A percentile compares a stretch with the other conserved stretches of the same genome.
Evolutionary conservation across 1,140 invertebrate genomes (phyloP).

Genomic region (Tyrophagus putrescentiae): DNA sequence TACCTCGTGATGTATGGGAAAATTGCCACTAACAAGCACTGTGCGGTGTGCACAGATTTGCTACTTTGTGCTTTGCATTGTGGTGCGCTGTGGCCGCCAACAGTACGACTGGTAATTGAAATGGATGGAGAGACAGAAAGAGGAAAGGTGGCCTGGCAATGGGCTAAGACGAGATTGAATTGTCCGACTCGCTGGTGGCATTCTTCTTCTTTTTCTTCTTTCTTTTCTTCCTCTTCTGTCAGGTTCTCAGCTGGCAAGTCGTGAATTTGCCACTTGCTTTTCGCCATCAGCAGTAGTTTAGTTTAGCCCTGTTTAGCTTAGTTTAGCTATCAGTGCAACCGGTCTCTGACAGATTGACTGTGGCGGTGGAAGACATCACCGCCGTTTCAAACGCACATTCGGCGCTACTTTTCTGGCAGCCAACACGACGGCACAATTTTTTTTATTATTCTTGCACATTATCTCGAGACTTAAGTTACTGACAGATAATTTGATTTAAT

Average conservation of each 20-base stretch:
- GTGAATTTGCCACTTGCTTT: conserved; percentile 9
- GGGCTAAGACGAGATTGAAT: not conserved
- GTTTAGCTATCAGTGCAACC: too few species aligned
- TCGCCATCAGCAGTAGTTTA: too few species aligned
- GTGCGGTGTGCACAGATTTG: not conserved
- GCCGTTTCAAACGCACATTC: too few species aligned
- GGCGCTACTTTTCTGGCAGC: too few species aligned
- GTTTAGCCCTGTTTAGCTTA: too few species aligned
- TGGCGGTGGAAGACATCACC: too few species aligned
- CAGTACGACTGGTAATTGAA: too few species aligned
- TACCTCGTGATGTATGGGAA: conserved; percentile 11
- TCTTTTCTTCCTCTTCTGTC: not conserved
- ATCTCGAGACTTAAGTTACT: conserved; percentile 7
- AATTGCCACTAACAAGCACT: conserved; percentile 11
- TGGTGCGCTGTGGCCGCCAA: too few species aligned
- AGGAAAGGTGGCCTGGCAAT: not conserved
- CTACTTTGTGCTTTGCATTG: too few species aligned
- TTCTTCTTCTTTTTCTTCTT: not conserved
- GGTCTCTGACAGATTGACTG: too few species aligned
- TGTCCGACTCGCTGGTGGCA: not conserved
- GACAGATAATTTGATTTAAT: conserved; percentile 16
- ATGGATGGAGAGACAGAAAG: too few species aligned
- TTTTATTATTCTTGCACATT: conserved; percentile 6
- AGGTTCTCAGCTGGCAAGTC: not conserved
- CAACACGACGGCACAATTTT: too few species aligned